Evolutionary conservation across 2,113 vertebrate species (phyloP), one percentile per base, ranked within the genome.

Genomic region (Dipodomys merriami): DNA sequence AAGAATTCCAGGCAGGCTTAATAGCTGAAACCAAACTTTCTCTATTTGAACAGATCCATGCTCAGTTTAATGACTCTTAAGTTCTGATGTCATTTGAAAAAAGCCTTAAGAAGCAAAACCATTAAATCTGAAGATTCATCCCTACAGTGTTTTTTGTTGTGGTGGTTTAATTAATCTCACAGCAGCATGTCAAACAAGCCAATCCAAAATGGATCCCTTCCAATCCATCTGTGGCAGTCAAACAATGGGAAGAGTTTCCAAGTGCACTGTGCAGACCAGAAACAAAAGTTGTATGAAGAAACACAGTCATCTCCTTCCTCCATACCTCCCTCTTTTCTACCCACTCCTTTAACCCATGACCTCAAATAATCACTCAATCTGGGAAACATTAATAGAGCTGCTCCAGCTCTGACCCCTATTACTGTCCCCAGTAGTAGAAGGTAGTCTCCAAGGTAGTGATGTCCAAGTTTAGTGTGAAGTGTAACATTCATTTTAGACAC

Each of bases 361-460:
- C 88, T 91, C 77, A 81, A 67, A 64, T 89, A 83, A 95, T 84
- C 91, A 27, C 33, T 81, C 30, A 77, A 92, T 91, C 91, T 94
- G 83, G 88, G 46, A 94, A 86, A 20, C 81, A 49, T 89, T 89
- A 91, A n/a, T 1, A 69, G 65, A 80, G 19, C 2, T 73, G 44
- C 73, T 93, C 35, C 83, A 60, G 60, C 77, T 57, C 53, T 86
- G 68, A 86, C 69, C 71, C 33, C 12, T 62, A 30, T 68, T 39
- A 77, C 84, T 84, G 44, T 93, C 74, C 53, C 7, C 30, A 29
- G 64, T 71, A 71, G 35, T 60, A 82, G 90, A 93, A 96, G 89
- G 64, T 60, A 74, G 71, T 60, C 73, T 83, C 82, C 33, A 33
- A n/a, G 74, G 90, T 46, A 93, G 84, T n/a, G 23, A 89, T 53